Conservation (phyloP, 2,888 invertebrate genomes). For the Spodoptera littoralis region DNA sequence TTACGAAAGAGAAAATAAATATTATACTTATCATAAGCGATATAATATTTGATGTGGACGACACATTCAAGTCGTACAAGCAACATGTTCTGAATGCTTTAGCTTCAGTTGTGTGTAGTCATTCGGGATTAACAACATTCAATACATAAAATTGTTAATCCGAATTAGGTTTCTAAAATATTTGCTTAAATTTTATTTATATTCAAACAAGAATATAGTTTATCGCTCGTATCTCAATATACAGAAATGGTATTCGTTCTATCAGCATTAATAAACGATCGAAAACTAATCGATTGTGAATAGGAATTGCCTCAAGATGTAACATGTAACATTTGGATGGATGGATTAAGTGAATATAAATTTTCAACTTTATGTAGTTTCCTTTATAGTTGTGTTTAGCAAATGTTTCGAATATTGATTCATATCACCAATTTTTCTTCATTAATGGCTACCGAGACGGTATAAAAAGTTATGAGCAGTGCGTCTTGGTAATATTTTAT, state of each 20-base stretch:
- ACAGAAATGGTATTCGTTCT: constrained; percentile 67
- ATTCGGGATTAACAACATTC: constrained; percentile 49
- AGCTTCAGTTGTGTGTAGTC: constrained; percentile 34
- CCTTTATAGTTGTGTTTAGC: constrained; percentile 65
- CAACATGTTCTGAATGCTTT: constrained; percentile 29
- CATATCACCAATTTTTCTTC: constrained; percentile 71
- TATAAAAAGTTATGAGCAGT: constrained; percentile 58
- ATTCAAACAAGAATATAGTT: constrained; percentile 72
- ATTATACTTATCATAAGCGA: constrained; percentile 36
- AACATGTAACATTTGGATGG: constrained; percentile 69
- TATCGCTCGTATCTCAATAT: constrained; percentile 72
- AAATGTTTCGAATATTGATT: constrained; percentile 72
- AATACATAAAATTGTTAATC: constrained; percentile 57
- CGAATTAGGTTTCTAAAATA: constrained; percentile 65
- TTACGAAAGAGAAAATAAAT: constrained; percentile 37
- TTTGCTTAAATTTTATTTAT: constrained; percentile 77
- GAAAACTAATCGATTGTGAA: constrained; percentile 77
- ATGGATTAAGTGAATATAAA: constrained; percentile 71
- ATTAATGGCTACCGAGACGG: constrained; percentile 67
- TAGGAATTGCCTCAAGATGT: constrained; percentile 75
- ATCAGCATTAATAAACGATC: constrained; percentile 69
- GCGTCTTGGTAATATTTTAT: constrained; percentile 61
- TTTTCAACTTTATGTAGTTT: constrained; percentile 70
- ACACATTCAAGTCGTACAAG: constrained; percentile 23
- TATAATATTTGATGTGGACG: constrained; percentile 42